Base-by-base conservation (phyloP, 2,797 vertebrate genomes). In the Lycodopsis pacificus region DNA sequence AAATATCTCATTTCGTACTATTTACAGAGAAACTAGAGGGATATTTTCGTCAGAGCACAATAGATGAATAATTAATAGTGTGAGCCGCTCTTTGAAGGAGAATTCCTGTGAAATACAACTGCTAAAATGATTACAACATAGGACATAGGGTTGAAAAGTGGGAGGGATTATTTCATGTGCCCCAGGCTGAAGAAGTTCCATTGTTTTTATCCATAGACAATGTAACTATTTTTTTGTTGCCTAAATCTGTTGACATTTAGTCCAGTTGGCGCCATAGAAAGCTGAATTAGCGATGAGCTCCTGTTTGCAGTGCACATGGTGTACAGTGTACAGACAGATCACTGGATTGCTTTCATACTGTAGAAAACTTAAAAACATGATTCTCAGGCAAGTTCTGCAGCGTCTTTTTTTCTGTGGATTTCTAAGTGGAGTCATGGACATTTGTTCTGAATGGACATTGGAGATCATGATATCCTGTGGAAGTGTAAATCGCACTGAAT, bases 41-140 rank as follows among this genome's bases (percentile, higher is more conserved):
- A 71, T 77, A 1, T 61, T 61, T 61, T 61, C 54, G 38, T 62
- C 64, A 19, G 48, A 73, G 77, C 77, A 73, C 70, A 79, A 73
- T 40, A 58, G 56, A 71, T 8, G 13, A 57, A 17, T 20, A 63
- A 69, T 53, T n/a, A 76, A 32, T 11, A 17, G 19, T 22, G 7
- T 9, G 13, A 51, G 15, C 54, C 6, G 8, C 14, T 40, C 22
- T 40, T 59, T 58, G n/a, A 36, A 53, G 22, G 17, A 11, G 12
- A 49, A 2, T 30, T 36, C 22, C 49, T 67, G 34, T 54, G 15
- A 67, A 38, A 22, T 54, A 54, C 34, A 65, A 32, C 19, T 65
- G 4, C 34, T 42, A 44, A 57, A 56, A 69, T 42, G 10, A 32
- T 27, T 32, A n/a, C 42, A 20, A 42, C 42, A 30, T 4, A 53